A percentile compares a stretch with the other conserved stretches of the same genome.
Conservation (phyloP, 2,888 invertebrate genomes). For the Himalopsyche kuldschensis region DNA sequence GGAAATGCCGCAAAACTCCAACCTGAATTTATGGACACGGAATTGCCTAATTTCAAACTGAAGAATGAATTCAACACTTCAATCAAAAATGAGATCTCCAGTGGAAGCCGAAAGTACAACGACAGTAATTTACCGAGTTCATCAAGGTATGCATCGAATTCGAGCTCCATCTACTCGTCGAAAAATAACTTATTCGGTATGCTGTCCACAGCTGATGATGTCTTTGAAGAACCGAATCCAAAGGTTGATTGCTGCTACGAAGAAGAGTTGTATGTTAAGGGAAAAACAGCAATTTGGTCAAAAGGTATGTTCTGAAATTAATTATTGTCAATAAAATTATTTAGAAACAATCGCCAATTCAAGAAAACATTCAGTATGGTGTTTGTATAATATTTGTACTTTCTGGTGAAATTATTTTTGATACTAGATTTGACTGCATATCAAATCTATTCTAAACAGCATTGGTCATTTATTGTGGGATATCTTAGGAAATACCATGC, state of each 20-base stretch:
- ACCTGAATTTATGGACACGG: constrained; percentile 41
- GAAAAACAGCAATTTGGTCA: constrained; percentile 82
- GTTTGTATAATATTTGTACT: too few relatives aligned
- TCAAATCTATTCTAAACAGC: neutral
- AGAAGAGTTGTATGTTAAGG: constrained; percentile 86
- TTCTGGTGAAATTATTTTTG: too few relatives aligned
- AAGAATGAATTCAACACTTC: constrained; percentile 56
- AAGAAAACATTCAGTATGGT: too few relatives aligned
- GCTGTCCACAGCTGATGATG: constrained; percentile 17
- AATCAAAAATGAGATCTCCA: constrained; percentile 51
- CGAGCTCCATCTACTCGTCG: neutral
- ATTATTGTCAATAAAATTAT: neutral
- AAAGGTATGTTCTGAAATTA: constrained; percentile 52
- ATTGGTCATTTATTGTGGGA: too few relatives aligned
- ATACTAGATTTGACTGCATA: too few relatives aligned
- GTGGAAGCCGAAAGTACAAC: constrained; percentile 46
- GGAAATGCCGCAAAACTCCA: constrained; percentile 43
- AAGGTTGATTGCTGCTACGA: constrained; percentile 63
- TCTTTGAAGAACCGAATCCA: constrained; percentile 46
- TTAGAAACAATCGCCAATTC: neutral
- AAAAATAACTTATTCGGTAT: neutral
- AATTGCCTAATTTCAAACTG: constrained; percentile 50
- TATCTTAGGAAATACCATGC: too few relatives aligned
- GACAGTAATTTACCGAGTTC: constrained; percentile 45
- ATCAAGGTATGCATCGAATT: constrained; percentile 50